phyloP scores from a whole-genome alignment of 2,797 vertebrate species.

The Tapera naevia region DNA sequence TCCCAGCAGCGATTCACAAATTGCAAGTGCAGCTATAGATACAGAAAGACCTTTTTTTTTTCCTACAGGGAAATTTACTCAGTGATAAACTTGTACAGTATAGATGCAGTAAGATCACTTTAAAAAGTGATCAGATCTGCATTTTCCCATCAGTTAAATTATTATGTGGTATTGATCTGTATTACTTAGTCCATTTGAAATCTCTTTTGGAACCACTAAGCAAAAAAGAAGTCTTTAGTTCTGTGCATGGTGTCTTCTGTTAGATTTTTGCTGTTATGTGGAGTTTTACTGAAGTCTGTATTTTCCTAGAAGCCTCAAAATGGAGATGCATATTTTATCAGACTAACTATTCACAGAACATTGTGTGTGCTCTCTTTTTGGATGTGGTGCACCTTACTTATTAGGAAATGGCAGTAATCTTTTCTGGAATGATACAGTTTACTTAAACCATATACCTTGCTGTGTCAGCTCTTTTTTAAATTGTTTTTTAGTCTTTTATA shows the following conservation, averaged over 20 bases:
- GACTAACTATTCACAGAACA: background rate
- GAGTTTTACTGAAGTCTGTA: background rate
- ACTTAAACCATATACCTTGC: background rate
- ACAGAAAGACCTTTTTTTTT: background rate
- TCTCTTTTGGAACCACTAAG: background rate
- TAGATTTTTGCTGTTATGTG: background rate
- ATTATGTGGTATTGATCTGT: background rate
- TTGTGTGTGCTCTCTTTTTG: background rate
- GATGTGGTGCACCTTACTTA: background rate
- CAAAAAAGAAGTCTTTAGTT: background rate
- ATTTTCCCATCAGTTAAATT: background rate
- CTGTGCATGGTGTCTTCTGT: background rate
- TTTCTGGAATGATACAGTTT: background rate
- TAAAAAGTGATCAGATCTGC: background rate
- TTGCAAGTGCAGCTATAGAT: background rate
- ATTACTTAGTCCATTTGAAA: background rate
- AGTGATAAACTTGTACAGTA: background rate
- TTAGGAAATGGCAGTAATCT: background rate
- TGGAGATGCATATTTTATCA: background rate
- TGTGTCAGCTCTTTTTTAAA: background rate
- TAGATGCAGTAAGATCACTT: fast-evolving
- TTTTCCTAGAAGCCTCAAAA: background rate
- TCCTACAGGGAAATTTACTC: background rate
- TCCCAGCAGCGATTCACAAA: background rate
- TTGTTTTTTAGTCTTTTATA: background rate